Evolutionary conservation across 1,140 invertebrate genomes (phyloP).

Genomic region (Semibalanus balanoides): DNA sequence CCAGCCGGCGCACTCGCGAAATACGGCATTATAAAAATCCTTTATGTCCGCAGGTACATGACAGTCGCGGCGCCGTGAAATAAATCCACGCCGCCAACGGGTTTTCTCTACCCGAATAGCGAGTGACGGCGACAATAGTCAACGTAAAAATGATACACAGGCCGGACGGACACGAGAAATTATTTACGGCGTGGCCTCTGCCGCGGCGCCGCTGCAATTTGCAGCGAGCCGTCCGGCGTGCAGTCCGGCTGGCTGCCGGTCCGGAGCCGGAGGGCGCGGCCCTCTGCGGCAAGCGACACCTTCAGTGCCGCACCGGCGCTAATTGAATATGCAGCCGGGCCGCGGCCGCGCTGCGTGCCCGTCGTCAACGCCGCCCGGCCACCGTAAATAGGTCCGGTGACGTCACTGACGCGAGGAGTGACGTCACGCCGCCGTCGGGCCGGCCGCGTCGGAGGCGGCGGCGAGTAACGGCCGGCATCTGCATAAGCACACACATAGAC

Average conservation of each 20-base stretch:
- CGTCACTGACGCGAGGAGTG: neutral
- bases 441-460: no score
- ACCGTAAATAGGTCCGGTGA: neutral
- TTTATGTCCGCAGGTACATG: neutral
- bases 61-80: neutral
- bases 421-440: neutral
- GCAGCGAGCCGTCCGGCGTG: neutral
- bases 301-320: neutral
- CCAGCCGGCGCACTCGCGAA: neutral
- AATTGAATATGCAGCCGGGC: neutral
- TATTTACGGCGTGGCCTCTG: neutral
- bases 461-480: neutral
- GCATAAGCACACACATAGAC: neutral
- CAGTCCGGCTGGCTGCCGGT: neutral
- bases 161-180: neutral
- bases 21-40: slow-evolving; percentile 1
- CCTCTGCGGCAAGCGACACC: neutral
- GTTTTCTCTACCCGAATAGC: neutral
- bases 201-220: neutral
- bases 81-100: neutral
- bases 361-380: neutral
- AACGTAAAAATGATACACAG: neutral
- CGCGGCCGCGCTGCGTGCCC: neutral
- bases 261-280: no score
- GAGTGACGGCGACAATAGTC: neutral